phyloP scores from a whole-genome alignment of 2,113 vertebrate genomes.

The Megaptera novaeangliae region DNA sequence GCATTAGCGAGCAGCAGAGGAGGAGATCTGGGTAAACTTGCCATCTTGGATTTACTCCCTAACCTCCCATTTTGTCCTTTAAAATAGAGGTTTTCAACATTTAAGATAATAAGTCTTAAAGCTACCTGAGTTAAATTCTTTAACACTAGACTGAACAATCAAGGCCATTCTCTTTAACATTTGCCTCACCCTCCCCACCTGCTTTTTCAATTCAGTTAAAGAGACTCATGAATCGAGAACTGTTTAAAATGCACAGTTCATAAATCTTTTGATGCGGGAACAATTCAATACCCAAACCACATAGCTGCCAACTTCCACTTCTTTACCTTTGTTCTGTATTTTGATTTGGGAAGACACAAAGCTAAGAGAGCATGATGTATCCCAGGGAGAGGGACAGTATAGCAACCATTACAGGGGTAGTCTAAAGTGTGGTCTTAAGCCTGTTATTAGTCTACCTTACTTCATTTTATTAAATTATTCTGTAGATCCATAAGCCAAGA shows the following conservation, averaged over 20 bases:
- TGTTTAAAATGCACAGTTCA: constrained; percentile 63
- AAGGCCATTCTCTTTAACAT: constrained; percentile 42
- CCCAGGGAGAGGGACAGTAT: neutral
- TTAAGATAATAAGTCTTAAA: constrained; percentile 4
- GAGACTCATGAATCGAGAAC: constrained; percentile 16
- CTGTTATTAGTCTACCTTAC: neutral
- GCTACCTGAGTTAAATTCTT: neutral
- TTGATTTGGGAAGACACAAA: constrained; percentile 40
- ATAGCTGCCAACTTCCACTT: constrained; percentile 28
- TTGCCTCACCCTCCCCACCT: constrained; percentile 6
- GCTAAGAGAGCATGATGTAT: constrained; percentile 21
- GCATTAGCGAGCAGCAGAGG: constrained; percentile 33
- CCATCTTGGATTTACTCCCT: neutral
- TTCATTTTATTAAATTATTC: constrained; percentile 2
- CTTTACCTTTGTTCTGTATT: constrained; percentile 39
- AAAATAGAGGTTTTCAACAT: constrained; percentile 36
- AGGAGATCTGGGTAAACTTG: constrained; percentile 11
- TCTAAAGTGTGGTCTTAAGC: neutral
- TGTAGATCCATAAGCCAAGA: neutral
- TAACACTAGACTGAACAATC: constrained; percentile 20
- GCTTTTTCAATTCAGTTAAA: constrained; percentile 2
- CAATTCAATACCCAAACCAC: constrained; percentile 36
- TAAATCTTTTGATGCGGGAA: constrained; percentile 48
- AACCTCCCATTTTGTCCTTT: constrained; percentile 23
- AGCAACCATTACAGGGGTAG: neutral